Conservation (phyloP, 2,888 invertebrate genomes). For the Drosophila gaucha region DNA sequence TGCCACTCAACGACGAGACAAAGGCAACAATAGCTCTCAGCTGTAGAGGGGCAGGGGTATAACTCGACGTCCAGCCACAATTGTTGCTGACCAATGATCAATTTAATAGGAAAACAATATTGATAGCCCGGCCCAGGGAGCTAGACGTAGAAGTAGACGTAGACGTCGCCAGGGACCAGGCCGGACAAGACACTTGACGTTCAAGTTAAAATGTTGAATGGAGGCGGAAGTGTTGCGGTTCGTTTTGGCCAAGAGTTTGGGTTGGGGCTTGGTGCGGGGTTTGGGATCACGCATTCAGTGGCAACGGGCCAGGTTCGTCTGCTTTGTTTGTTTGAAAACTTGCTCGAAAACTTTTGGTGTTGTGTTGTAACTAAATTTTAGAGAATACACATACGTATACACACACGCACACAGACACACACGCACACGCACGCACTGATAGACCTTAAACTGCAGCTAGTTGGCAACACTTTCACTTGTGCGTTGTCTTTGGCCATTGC, state of each 20-base stretch:
- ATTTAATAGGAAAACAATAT: conserved; percentile 85
- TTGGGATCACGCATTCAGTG: conserved; percentile 17
- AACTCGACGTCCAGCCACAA: conserved; percentile 49
- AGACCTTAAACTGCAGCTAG: conserved; percentile 38
- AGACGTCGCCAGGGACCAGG: conserved; percentile 34
- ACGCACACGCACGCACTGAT: conserved; percentile 1
- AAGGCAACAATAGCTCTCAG: conserved; percentile 12
- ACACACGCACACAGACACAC: conserved; percentile 19
- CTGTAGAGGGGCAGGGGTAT: not conserved
- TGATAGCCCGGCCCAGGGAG: conserved; percentile 67
- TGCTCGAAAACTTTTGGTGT: conserved; percentile 72
- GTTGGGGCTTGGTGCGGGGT: not conserved
- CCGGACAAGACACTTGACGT: conserved; percentile 55
- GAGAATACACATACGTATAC: conserved; percentile 29
- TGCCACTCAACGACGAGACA: conserved; percentile 54
- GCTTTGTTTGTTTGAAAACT: conserved; percentile 70
- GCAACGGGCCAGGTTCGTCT: conserved; percentile 13
- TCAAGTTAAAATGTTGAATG: conserved; percentile 29
- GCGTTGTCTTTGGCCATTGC: conserved; percentile 46
- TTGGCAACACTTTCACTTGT: conserved; percentile 82
- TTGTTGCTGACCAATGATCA: conserved; percentile 83
- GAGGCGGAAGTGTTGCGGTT: conserved; percentile 67
- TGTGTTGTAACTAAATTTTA: conserved; percentile 78
- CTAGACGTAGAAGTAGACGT: conserved; percentile 18
- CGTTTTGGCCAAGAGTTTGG: conserved; percentile 18